Conservation (phyloP, 1,140 invertebrate species). For the Pectinophora gossypiella region DNA sequence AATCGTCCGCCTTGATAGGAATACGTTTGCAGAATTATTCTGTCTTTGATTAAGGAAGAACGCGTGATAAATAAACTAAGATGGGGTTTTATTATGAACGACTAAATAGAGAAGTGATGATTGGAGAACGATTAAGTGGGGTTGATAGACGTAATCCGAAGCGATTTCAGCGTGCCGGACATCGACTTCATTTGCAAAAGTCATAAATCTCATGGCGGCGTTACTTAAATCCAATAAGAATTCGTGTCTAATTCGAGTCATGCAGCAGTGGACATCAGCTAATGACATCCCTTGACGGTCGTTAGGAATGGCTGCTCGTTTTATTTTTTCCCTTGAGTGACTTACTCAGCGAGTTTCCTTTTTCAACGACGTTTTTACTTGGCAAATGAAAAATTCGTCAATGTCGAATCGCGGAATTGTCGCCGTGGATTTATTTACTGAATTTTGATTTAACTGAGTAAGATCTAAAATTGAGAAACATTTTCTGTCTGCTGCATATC, state of each 20-base stretch:
- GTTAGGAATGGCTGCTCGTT: slow-evolving; percentile 38
- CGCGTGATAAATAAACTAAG: neutral
- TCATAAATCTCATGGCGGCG: neutral
- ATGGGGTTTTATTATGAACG: too few species aligned
- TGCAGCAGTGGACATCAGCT: slow-evolving; percentile 42
- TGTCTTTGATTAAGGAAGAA: too few species aligned
- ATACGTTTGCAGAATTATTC: slow-evolving; percentile 10
- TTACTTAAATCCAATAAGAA: slow-evolving; percentile 5
- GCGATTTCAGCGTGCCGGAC: too few species aligned
- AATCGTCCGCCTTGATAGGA: slow-evolving; percentile 24
- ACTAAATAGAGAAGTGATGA: too few species aligned
- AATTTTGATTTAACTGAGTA: neutral
- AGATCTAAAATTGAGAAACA: too few species aligned
- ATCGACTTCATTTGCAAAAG: too few species aligned
- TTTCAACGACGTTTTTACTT: slow-evolving; percentile 38
- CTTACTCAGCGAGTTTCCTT: slow-evolving; percentile 46
- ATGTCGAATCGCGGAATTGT: neutral
- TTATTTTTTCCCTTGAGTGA: slow-evolving; percentile 48
- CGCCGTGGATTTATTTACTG: neutral
- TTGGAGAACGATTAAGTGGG: too few species aligned
- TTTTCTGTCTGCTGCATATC: neutral
- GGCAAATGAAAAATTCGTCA: slow-evolving; percentile 22
- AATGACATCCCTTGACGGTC: slow-evolving; percentile 50
- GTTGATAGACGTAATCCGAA: too few species aligned
- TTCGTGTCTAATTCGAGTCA: slow-evolving; percentile 32